Evolutionary conservation across 35 echinoderm and acorn worm species (phyloP), one percentile per base, ranked within the genome.

Genomic region (Eucidaris tribuloides): DNA sequence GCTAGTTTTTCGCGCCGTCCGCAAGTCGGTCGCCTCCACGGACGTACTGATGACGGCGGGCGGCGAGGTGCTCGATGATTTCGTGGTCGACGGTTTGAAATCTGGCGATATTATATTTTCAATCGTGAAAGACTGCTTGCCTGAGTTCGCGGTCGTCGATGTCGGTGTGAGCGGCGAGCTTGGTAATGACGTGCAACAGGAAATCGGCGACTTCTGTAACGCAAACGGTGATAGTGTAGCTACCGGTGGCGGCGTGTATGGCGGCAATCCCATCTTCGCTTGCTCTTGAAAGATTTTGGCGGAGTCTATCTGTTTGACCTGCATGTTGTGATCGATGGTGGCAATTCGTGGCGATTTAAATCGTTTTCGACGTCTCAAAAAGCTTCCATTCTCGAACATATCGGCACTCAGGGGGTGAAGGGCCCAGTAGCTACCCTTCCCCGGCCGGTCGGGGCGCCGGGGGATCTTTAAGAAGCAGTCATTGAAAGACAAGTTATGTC

Each of bases 401-500:
- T 99, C 96, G 17, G 86, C 91, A 48, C 96, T 93, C 44, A 99
- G 79, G 7, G 96, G 96, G 45, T 99, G 96, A 3, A 99, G 74
- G 22, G 96, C 96, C 96, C 96, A 99, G 79, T 99, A 99, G 79
- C 96, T 99, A 43, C 96, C 96, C 38, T 99, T 99, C 27, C 96
- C 96, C 13, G 96, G 96, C 55, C 96, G 81, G 61, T 99, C 96
- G 4, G 96, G 96, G 15, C 96, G 90, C 20, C 96, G 91, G 14
- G 96, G 96, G n/a, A 99, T 93, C 72, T 99, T 99, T 76, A 99
- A 68, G 62, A 99, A 99, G 76, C 96, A 99, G 66, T 99, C 96
- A 40, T 99, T 99, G 62, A 99, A 99, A 27, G 96, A 99, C 6
- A 99, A 64, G 50, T 99, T 99, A 46, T 99, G 96, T 19, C 96